Base-by-base conservation (phyloP, 2,113 vertebrate genomes). In the Myanophis thanlyinensis region DNA sequence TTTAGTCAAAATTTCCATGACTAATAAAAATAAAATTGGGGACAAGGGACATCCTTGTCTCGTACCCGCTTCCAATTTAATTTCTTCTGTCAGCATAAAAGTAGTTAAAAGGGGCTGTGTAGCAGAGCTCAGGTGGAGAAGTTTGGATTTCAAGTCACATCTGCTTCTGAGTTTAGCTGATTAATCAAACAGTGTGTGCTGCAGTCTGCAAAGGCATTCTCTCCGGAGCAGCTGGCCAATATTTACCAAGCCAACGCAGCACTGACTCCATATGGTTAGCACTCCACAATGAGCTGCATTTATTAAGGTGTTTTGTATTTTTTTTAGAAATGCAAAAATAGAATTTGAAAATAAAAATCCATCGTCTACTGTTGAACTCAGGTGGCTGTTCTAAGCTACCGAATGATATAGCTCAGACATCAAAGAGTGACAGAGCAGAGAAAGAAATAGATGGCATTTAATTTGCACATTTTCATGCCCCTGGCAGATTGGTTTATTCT, bases 71-170 rank as follows among this genome's bases (percentile, higher is more conserved):
- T n/a, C n/a, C n/a, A n/a, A n/a, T n/a, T n/a, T n/a, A n/a, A n/a
- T n/a, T n/a, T n/a, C n/a, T n/a, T n/a, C n/a, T n/a, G n/a, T n/a
- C n/a, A n/a, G n/a, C n/a, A n/a, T n/a, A n/a, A n/a, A 22, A 40
- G 53, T 86, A 90, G 85, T 93, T 62, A 93, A 90, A 90, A n/a
- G 73, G 23, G 85, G 46, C 73, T 27, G 15, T 35, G 12, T n/a
- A 35, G 13, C 13, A 90, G 88, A 62, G 47, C 88, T 86, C 88
- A 49, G 92, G 46, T 90, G 23, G 11, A 54, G 88, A 80, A 89
- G 52, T 90, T 90, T 86, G 80, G 92, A 90, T 93, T 93, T 93
- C 88, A 90, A 90, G 88, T 93, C 88, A 93, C 88, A 93, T 90
- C 92, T 90, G 92, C 88, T 90, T 80, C 80, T 51, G 53, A 40